A percentile compares a stretch with the other conserved stretches of the same genome.
Evolutionary conservation across 37 sponge, comb jelly and placozoan genomes (phyloP).

Genomic region (Crambe crambe): DNA sequence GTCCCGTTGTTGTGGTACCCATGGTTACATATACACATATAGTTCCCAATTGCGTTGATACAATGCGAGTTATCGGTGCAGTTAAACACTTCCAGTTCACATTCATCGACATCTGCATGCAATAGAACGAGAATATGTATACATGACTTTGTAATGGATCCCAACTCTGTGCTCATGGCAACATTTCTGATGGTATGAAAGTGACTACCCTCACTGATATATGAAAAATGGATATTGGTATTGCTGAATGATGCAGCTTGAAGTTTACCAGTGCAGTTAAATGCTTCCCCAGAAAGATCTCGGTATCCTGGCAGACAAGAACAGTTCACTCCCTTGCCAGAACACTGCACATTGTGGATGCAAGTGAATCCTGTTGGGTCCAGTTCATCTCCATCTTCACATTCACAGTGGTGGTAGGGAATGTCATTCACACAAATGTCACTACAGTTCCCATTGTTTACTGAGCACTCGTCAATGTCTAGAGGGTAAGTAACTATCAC

Average conservation of each 20-base stretch:
- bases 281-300: neutral
- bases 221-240: no score
- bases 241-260: neutral
- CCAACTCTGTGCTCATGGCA: no score
- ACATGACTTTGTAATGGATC: no score
- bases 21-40: neutral
- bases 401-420: neutral
- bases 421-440: neutral
- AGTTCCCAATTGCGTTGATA: neutral
- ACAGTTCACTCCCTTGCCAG: neutral
- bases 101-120: conserved; percentile 39
- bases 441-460: neutral
- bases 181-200: no score
- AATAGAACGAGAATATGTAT: neutral
- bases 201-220: no score
- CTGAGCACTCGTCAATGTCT: neutral
- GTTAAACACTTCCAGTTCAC: neutral
- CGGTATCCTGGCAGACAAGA: neutral
- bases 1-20: conserved; percentile 24
- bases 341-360: neutral
- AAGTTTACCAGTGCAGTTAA: neutral
- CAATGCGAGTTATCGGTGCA: conserved; percentile 15
- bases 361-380: neutral
- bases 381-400: neutral
- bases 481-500: neutral